Conservation (phyloP, 2,797 vertebrate genomes). For the Alfaro cultratus region DNA sequence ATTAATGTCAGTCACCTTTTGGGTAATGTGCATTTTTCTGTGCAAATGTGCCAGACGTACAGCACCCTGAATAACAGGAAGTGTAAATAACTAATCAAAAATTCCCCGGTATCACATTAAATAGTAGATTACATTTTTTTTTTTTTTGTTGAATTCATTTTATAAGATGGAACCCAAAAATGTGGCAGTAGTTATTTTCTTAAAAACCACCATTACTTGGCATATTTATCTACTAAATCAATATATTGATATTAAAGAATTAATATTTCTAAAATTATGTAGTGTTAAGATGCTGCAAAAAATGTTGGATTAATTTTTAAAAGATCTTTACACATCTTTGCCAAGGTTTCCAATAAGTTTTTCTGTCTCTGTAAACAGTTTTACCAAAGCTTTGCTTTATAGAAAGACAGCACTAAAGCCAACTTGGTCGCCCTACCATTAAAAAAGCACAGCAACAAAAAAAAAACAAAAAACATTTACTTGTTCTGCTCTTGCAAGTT, state of each 20-base stretch:
- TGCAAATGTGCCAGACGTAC: not conserved
- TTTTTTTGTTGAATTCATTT: not conserved
- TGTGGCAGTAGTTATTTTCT: not conserved
- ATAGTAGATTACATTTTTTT: not conserved
- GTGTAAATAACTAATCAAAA: not conserved
- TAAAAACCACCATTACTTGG: not conserved
- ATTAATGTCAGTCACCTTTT: not conserved
- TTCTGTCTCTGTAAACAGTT: constrained; percentile 25
- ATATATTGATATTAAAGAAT: not conserved
- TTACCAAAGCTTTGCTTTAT: constrained; percentile 17
- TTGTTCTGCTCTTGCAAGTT: constrained; percentile 24
- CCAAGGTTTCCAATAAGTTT: not conserved
- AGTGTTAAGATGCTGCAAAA: not conserved
- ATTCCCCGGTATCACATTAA: not conserved
- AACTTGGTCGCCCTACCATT: constrained; percentile 8
- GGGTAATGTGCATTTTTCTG: constrained; percentile 6
- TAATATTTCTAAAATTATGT: not conserved
- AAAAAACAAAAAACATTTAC: constrained; percentile 21
- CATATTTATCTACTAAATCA: not conserved
- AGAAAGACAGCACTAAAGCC: constrained; percentile 30
- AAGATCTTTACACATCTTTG: not conserved
- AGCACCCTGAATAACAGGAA: not conserved
- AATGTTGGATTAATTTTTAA: not conserved
- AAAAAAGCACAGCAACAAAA: constrained; percentile 7
- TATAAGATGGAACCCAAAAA: not conserved